phyloP scores from a whole-genome alignment of 2,113 vertebrate species.

The Colossoma macropomum region DNA sequence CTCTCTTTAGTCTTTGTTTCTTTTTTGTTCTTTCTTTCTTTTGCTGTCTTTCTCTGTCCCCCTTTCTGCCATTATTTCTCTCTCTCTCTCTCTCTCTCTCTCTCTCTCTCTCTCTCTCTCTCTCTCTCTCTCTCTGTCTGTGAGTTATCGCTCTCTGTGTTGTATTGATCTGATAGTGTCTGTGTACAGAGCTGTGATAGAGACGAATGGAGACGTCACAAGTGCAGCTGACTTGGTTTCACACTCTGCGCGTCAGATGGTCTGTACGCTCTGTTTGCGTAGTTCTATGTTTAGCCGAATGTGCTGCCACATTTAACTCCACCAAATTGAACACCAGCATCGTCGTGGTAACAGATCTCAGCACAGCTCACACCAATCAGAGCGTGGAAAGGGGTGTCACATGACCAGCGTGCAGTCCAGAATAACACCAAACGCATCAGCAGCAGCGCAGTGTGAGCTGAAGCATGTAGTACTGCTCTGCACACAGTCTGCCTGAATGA shows the following conservation, averaged over 20 bases:
- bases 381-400: background rate
- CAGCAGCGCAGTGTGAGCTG: background rate
- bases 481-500: background rate
- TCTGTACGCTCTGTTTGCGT: background rate
- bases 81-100: too few species aligned
- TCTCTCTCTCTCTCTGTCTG: background rate
- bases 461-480: background rate
- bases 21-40: background rate
- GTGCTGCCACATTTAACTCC: background rate
- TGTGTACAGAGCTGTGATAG: background rate
- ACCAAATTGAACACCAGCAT: background rate
- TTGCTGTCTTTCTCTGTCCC: background rate
- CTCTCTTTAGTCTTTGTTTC: background rate
- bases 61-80: too few species aligned
- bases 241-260: background rate
- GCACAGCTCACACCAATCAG: conserved; percentile 2
- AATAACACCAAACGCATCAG: background rate
- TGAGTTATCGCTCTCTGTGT: too few species aligned
- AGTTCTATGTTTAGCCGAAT: background rate
- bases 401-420: background rate
- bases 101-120: background rate
- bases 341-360: conserved; percentile 14
- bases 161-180: too few species aligned
- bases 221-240: background rate
- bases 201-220: background rate